Evolutionary conservation across 2,113 vertebrate species (phyloP), one percentile per base, ranked within the genome.

Genomic region (Semicossyphus pulcher): DNA sequence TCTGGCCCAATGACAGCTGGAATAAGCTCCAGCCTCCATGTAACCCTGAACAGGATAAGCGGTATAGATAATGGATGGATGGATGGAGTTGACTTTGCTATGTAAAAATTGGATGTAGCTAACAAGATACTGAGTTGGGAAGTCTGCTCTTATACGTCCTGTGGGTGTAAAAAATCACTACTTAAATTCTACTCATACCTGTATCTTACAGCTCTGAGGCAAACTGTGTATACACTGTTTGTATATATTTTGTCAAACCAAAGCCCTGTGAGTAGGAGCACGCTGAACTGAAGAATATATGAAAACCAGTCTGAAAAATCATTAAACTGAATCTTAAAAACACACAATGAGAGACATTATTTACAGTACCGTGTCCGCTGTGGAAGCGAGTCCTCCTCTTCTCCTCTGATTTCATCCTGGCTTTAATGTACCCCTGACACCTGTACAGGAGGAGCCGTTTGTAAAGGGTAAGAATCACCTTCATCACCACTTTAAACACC

Each of bases 351-450:
- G n/a, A 48, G n/a, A 31, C 15, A 34, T 32, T 10, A 18, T 32
- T 8, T 61, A 53, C 58, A n/a, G 49, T 94, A 99, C 97, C 90
- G 15, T 98, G 94, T 78, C 96, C 96, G 75, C 97, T 97, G 90
- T 96, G 96, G 85, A 96, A 93, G 61, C 96, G 95, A 59, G 95
- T 93, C 86, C 96, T 95, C 87, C 96, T 96, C 90, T 97, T 98
- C 87, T 98, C 97, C 85, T 98, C 96, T 61, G 97, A 98, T 91
- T 98, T 98, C 95, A 99, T 97, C 92, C 97, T 97, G 76, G 97
- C 95, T 86, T 99, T 99, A 87, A 99, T 98, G 85, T 98, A 99
- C 84, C 97, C 96, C 25, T 98, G 97, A 90, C 97, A 99, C 88
- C 97, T 99, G 94, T 29, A 83, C 25, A 80, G 36, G 7, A 66